Evolutionary conservation across 2,888 invertebrate genomes (phyloP), one percentile per base, ranked within the genome.

Genomic region (Coecobrya sp.): DNA sequence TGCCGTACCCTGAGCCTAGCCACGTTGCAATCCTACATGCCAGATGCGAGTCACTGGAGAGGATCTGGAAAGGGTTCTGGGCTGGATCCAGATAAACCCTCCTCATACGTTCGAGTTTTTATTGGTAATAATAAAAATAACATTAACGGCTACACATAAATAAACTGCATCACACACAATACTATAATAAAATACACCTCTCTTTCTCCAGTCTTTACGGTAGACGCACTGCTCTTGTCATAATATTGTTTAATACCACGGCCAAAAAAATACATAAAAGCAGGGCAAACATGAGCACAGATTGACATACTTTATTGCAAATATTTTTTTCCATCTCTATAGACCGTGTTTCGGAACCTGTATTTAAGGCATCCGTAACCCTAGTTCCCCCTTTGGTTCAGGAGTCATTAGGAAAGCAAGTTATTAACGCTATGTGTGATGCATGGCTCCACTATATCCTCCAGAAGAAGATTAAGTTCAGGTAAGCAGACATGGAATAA

Each of bases 371-470:
- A 70, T 79, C 94, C 0, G 97, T 98, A 3, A 97, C 97, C 86
- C 97, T 95, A 36, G 94, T 96, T 82, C 95, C 95, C 11, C 94
- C 95, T 11, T n/a, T 93, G 22, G 95, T 95, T 1, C 96, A 98
- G 95, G 96, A 97, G 82, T 96, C 97, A 7, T 97, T 98, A 65
- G 96, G 97, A 36, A 97, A 98, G 95, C 97, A 98, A 96, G 97
- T 98, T 85, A 96, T 98, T 49, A 97, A 97, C 95, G 97, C 98
- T 45, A 97, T 98, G 96, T 98, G 98, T 95, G 98, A 98, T 95
- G 97, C 98, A 0, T 98, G 98, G 98, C 96, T 98, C 85, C 98
- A 98, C 95, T 98, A 98, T 95, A 98, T 98, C 94, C 98, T 98
- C 95, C 97, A 97, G 76, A 97, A 97, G 94, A 97, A 97, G 95